phyloP scores from a whole-genome alignment of 2,113 vertebrate genomes.

The Mus pahari region DNA sequence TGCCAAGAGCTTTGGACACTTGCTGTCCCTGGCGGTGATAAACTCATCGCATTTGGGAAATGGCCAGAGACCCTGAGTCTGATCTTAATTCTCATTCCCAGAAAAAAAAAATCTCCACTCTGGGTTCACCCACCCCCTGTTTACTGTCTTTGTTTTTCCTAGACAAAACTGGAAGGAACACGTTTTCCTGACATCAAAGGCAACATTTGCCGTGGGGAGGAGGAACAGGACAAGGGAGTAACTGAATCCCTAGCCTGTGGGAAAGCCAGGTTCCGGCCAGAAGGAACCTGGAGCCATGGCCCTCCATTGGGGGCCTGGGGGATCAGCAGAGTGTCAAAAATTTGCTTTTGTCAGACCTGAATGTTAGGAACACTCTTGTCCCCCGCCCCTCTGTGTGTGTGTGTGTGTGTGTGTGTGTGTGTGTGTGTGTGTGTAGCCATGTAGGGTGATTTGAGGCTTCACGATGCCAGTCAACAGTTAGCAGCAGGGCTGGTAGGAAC shows the following conservation, averaged over 20 bases:
- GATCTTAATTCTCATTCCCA: conserved; percentile 81
- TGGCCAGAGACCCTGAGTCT: conserved; percentile 77
- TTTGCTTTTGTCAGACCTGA: not conserved
- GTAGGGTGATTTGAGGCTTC: not conserved
- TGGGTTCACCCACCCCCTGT: conserved; percentile 36
- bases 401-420: not conserved
- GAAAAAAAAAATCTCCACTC: conserved; percentile 73
- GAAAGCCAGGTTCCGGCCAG: not conserved
- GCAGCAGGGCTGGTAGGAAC: not conserved
- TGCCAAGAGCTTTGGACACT: conserved; percentile 81
- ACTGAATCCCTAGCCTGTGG: not conserved
- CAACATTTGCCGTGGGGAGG: conserved; percentile 16
- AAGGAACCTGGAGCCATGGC: not conserved
- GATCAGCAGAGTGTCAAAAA: not conserved
- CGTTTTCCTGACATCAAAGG: conserved; percentile 52
- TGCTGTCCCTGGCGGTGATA: conserved; percentile 76
- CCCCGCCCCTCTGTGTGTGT: not conserved
- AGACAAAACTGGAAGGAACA: conserved; percentile 77
- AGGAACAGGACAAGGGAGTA: not conserved
- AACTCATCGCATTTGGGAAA: conserved; percentile 80
- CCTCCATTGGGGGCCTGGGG: not conserved
- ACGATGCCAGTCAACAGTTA: not conserved
- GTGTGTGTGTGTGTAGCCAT: not conserved
- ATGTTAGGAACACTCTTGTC: not conserved
- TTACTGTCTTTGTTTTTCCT: conserved; percentile 76